These are phyloP conservation scores for Formica aserva DNA, from an alignment of 2,888 invertebrate genomes.

Conservation along the genomic window DNA sequence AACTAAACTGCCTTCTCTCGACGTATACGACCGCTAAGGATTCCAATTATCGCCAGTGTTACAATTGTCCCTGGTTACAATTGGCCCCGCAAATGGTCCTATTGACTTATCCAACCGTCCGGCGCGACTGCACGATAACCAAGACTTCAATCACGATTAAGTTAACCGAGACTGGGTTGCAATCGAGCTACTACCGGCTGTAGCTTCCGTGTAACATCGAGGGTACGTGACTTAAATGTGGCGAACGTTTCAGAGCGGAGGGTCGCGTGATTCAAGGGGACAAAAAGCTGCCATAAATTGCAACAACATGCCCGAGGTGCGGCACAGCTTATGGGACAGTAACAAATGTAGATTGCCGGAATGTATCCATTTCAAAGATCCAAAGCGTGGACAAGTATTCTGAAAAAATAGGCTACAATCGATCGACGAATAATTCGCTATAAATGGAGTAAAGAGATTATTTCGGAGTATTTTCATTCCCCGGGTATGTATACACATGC, in stretches of 20 bases:
- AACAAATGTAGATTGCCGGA: conserved; percentile 42
- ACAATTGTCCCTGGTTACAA: conserved; percentile 49
- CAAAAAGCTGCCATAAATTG: conserved; percentile 50
- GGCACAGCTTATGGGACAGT: conserved; percentile 26
- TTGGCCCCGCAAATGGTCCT: conserved; percentile 44
- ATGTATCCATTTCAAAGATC: conserved; percentile 31
- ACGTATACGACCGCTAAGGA: conserved; percentile 28
- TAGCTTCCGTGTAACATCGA: conserved; percentile 49
- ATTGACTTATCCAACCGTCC: conserved; percentile 51
- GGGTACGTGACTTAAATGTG: conserved; percentile 53
- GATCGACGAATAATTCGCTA: conserved; percentile 18
- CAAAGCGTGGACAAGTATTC: not conserved
- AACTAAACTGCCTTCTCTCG: conserved; percentile 14
- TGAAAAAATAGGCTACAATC: not conserved
- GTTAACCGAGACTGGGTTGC: conserved; percentile 40
- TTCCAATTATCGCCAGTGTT: conserved; percentile 49
- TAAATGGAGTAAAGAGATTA: not conserved
- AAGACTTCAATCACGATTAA: conserved; percentile 52
- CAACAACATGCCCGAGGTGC: conserved; percentile 35
- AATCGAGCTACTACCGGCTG: conserved; percentile 39
- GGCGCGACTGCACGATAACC: conserved; percentile 42
- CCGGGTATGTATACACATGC: not conserved
- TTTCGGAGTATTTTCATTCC: not conserved
- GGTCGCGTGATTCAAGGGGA: conserved; percentile 48
- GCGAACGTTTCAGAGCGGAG: conserved; percentile 38